phyloP scores from a whole-genome alignment of 2,888 invertebrate species.

The Dysmachus trigonus region DNA sequence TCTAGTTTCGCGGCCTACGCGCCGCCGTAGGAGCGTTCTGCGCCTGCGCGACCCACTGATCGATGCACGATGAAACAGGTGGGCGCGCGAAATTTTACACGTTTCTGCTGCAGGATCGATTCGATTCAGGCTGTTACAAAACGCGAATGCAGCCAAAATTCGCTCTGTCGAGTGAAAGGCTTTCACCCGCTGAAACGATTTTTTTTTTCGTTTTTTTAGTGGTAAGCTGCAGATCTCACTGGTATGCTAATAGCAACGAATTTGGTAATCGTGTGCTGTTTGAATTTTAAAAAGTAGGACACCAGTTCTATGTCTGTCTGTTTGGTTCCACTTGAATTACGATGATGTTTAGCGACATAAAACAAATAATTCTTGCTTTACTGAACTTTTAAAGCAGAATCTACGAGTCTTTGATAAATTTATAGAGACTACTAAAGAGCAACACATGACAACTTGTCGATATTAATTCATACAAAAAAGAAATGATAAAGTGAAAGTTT shows the following conservation, averaged over 20 bases:
- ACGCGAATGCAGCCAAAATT: background rate
- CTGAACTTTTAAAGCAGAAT: background rate
- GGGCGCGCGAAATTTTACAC: background rate
- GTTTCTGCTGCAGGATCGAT: background rate
- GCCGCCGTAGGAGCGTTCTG: background rate
- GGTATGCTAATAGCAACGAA: background rate
- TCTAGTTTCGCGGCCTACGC: background rate
- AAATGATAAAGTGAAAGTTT: background rate
- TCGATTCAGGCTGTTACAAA: background rate
- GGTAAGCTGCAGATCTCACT: background rate
- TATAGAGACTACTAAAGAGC: background rate
- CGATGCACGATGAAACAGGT: background rate
- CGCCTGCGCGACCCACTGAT: background rate
- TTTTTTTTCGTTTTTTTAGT: background rate
- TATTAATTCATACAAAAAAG: background rate
- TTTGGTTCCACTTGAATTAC: background rate
- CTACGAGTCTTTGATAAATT: background rate
- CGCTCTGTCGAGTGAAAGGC: background rate
- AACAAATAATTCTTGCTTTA: background rate
- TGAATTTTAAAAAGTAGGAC: conserved; percentile 6
- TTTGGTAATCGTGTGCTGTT: conserved; percentile 2
- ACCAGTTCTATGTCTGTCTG: background rate
- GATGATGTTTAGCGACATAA: background rate
- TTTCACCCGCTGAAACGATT: background rate
- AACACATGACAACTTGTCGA: background rate